A percentile compares a stretch with the other conserved stretches of the same genome.
Evolutionary conservation across 2,888 invertebrate species (phyloP).

Genomic region (Torymus auratus): DNA sequence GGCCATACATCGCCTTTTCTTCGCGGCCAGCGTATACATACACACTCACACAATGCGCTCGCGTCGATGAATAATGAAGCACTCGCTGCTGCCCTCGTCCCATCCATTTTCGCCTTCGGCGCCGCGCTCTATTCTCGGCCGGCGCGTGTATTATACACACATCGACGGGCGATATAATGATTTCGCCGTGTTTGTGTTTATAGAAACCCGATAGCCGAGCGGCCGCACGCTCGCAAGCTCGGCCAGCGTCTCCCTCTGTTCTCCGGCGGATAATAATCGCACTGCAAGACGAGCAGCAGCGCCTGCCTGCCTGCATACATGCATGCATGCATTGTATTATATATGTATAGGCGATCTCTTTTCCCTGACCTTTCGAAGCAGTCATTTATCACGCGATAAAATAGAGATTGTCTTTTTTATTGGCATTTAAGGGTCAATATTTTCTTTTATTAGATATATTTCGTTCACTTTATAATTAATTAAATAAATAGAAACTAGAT

Average conservation of each 20-base stretch:
- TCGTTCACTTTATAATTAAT: too few relatives aligned
- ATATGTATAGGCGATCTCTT: too few relatives aligned
- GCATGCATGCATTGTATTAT: too few relatives aligned
- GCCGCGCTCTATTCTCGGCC: conserved; percentile 27
- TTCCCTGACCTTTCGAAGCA: too few relatives aligned
- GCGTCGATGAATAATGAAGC: conserved; percentile 45
- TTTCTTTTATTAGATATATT: too few relatives aligned
- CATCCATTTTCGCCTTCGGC: conserved; percentile 31
- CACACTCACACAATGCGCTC: not conserved
- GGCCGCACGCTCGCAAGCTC: not conserved
- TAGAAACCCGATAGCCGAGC: conserved; percentile 48
- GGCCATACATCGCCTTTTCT: too few relatives aligned
- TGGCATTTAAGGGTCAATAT: too few relatives aligned
- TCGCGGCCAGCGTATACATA: not conserved
- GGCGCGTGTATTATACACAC: conserved; percentile 22
- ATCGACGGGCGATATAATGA: conserved; percentile 27
- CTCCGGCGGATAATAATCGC: conserved; percentile 11
- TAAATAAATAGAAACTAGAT: too few relatives aligned
- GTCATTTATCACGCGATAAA: too few relatives aligned
- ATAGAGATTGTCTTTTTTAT: too few relatives aligned
- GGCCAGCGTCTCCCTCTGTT: conserved; percentile 25
- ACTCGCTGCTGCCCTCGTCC: not conserved
- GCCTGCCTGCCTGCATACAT: too few relatives aligned
- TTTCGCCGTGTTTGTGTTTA: conserved; percentile 44
- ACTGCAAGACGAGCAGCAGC: too few relatives aligned